These are phyloP conservation scores for Drosophila nigritarsus DNA, from an alignment of 2,888 invertebrate genomes.

Conservation along the genomic window DNA sequence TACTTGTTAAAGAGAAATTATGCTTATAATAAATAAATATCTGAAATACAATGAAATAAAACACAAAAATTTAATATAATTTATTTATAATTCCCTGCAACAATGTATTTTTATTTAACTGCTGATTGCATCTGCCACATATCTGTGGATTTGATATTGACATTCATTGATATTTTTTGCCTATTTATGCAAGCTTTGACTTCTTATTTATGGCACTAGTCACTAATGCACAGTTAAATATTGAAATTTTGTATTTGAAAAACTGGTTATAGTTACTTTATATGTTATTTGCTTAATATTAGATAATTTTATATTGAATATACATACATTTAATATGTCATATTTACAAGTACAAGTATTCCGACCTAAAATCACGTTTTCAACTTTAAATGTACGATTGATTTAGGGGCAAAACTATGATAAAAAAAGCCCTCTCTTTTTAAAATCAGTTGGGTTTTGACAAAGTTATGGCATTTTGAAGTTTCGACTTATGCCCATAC, in stretches of 20 bases:
- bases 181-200: background rate
- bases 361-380: no score
- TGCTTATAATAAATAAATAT: background rate
- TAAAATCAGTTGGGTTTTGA: no score
- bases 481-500: no score
- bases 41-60: background rate
- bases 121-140: background rate
- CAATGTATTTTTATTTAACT: background rate
- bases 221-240: background rate
- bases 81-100: background rate
- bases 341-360: background rate
- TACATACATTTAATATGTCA: background rate
- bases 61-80: background rate
- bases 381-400: no score
- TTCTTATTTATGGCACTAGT: background rate
- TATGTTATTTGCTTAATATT: background rate
- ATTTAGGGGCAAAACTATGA: no score
- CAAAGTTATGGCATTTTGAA: no score
- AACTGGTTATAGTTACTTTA: background rate
- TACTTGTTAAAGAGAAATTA: background rate
- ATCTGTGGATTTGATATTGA: background rate
- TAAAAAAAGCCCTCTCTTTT: no score
- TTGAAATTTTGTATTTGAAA: background rate
- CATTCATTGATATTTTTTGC: no score
- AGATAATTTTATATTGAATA: background rate